Base-by-base conservation (phyloP, 2,113 vertebrate species). In the Garra rufa region DNA sequence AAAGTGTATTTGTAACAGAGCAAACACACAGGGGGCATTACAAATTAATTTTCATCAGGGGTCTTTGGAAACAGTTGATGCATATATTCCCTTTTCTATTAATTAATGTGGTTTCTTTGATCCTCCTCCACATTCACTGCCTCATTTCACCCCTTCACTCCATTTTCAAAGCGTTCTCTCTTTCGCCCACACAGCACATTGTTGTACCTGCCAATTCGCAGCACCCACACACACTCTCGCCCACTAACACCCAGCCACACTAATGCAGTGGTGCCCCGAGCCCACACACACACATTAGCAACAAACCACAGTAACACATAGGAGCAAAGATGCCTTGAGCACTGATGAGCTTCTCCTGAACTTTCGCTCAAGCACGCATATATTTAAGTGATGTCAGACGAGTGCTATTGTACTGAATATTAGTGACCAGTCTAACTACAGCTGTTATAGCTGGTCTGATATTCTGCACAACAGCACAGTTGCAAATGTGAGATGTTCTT, bases 151-250 rank as follows among this genome's bases (percentile, higher is more conserved):
- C 59, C 26, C 24, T 65, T 65, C 59, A 28, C 28, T 84, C 24
- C 59, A 15, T 67, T 65, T 74, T 76, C 48, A 24, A 59, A 57
- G 24, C 10, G 26, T 59, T 85, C 43, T 73, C 76, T 74, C 41
- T 52, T 50, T 65, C 78, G 38, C 77, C 70, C 78, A 52, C 55
- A 41, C 38, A 9, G 30, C 26, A 44, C 43, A 30, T 38, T 48
- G 46, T 67, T 69, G 77, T 43, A 34, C 57, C 57, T 76, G 24
- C 59, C 70, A 74, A 11, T 85, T 50, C 71, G 3, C 77, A 26
- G 74, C 55, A 52, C 48, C 55, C 85, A 81, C 87, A 91, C 90
- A 85, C 85, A 79, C 75, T 65, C 84, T 86, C 88, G 71, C 65
- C 41, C 50, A 87, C 30, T 75, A 71, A 41, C 44, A 86, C 83